phyloP scores from a whole-genome alignment of 2,888 invertebrate genomes.

The Craniophora ligustri region DNA sequence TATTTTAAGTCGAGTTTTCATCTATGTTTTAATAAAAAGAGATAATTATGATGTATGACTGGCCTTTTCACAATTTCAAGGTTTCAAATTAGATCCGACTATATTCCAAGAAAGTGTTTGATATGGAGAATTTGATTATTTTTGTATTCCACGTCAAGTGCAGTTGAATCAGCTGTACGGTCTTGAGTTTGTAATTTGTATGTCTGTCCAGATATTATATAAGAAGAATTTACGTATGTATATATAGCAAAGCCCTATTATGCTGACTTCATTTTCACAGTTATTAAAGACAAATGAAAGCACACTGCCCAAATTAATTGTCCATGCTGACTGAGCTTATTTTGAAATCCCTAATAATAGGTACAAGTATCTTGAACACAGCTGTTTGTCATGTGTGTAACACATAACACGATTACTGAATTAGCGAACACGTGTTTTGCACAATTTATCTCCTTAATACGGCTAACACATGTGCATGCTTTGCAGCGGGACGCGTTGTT shows the following conservation, averaged over 20 bases:
- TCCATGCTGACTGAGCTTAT: not conserved
- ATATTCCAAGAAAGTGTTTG: slow-evolving; percentile 30
- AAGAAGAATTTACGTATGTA: not conserved
- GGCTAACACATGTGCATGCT: slow-evolving; percentile 50
- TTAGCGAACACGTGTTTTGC: slow-evolving; percentile 29
- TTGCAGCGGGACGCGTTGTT: slow-evolving; percentile 86
- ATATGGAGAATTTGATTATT: slow-evolving; percentile 35
- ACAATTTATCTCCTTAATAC: slow-evolving; percentile 6
- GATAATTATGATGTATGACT: slow-evolving; percentile 19
- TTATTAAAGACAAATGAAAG: not conserved
- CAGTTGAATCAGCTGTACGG: not conserved
- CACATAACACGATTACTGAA: slow-evolving; percentile 34
- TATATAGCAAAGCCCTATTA: not conserved
- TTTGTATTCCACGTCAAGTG: slow-evolving; percentile 47
- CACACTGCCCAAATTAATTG: not conserved
- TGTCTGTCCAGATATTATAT: not conserved
- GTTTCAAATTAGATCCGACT: slow-evolving; percentile 32
- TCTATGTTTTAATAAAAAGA: slow-evolving; percentile 33
- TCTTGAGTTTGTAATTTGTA: slow-evolving; percentile 8
- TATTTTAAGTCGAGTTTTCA: too few relatives aligned
- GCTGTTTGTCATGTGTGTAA: slow-evolving; percentile 13
- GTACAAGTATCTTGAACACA: not conserved
- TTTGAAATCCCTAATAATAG: not conserved
- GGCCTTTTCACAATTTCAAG: slow-evolving; percentile 28
- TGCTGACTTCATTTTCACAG: not conserved